These are phyloP conservation scores for Callionymus lyra DNA, from an alignment of 2,113 vertebrate species.

Conservation along the genomic window DNA sequence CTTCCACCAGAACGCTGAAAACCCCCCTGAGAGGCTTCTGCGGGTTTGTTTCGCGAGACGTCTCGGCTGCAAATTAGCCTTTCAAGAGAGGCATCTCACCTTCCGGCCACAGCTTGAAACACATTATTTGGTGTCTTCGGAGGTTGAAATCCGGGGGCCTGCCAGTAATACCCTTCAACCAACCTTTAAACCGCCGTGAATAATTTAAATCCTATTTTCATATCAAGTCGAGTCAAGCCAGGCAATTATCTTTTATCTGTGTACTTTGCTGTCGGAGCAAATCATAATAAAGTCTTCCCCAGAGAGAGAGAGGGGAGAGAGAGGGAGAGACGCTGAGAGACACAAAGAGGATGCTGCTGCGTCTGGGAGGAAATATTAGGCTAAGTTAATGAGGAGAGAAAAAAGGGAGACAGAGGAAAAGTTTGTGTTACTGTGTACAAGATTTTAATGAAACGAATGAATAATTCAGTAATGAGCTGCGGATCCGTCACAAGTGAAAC, in stretches of 20 bases:
- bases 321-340: constrained; percentile 4
- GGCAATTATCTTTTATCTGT: constrained; percentile 99
- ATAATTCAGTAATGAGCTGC: constrained; percentile 84
- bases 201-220: constrained; percentile 94
- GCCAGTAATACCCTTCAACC: constrained; percentile 96
- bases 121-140: constrained; percentile 19
- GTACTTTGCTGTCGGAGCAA: constrained; percentile 85
- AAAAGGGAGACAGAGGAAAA: constrained; percentile 46
- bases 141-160: constrained; percentile 56
- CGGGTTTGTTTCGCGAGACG: constrained; percentile 73
- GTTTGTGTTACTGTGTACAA: constrained; percentile 70
- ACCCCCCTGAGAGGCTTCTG: constrained; percentile 74
- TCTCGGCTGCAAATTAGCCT: constrained; percentile 79
- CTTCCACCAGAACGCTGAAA: constrained; percentile 71
- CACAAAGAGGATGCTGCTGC: constrained; percentile 19
- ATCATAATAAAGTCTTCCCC: constrained; percentile 89
- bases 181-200: constrained; percentile 93
- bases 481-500: constrained; percentile 60
- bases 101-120: constrained; percentile 69
- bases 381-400: constrained; percentile 12
- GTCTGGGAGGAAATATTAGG: constrained; percentile 6
- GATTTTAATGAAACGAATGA: constrained; percentile 77
- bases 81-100: constrained; percentile 69
- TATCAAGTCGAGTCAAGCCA: constrained; percentile 93
- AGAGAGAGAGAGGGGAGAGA: constrained; percentile 32